Conservation (phyloP, 2,888 invertebrate species). For the Tribolium freemani region DNA sequence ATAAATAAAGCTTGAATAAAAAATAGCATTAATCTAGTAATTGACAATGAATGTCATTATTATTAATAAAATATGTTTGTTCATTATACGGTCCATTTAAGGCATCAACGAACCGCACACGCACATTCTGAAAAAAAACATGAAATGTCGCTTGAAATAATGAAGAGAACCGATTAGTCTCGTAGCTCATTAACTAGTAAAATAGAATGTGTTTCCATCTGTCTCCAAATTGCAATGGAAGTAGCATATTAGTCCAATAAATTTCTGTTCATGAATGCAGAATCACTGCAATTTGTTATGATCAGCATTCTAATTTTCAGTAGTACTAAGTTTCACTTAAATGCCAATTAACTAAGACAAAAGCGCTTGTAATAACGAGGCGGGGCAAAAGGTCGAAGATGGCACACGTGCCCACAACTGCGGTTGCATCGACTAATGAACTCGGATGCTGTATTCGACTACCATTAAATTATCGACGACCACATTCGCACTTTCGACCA, state of each 20-base stretch:
- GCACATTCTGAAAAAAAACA: not conserved
- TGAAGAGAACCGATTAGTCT: not conserved
- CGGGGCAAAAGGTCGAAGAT: constrained; percentile 40
- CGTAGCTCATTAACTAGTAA: not conserved
- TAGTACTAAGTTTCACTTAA: constrained; percentile 1
- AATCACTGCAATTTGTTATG: not conserved
- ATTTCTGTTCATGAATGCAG: not conserved
- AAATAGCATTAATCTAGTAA: not conserved
- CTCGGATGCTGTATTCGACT: constrained; percentile 28
- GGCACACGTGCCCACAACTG: constrained; percentile 38
- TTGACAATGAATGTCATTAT: not conserved
- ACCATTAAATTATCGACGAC: constrained; percentile 36
- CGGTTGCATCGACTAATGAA: constrained; percentile 43
- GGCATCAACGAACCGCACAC: not conserved
- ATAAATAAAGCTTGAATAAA: too few relatives aligned
- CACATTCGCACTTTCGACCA: constrained; percentile 29
- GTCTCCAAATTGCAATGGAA: too few relatives aligned
- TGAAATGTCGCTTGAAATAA: not conserved
- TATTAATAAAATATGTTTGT: constrained; percentile 6
- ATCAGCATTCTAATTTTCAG: constrained; percentile 12
- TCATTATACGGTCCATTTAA: not conserved
- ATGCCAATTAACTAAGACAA: constrained; percentile 1
- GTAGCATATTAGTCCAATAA: too few relatives aligned
- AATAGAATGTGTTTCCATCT: too few relatives aligned
- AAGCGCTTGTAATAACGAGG: constrained; percentile 36